Percentiles rank a stretch among this genome's conserved stretches.
Conservation (phyloP, 1,140 invertebrate species). For the Drosophila baimaii region DNA sequence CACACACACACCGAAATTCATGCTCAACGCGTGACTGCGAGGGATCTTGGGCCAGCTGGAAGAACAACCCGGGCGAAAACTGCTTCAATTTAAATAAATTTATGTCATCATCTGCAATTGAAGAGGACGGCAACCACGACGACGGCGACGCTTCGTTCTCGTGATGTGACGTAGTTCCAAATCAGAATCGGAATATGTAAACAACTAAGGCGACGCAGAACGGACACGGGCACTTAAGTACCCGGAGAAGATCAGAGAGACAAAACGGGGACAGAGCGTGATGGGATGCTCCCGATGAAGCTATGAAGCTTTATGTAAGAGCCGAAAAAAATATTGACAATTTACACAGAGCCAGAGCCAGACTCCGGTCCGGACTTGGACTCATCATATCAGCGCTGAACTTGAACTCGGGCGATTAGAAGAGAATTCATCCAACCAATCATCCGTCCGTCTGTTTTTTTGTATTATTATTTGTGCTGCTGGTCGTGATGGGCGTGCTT, state of each 20-base stretch:
- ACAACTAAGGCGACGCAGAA: conserved; percentile 30
- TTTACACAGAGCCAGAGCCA: conserved; percentile 39
- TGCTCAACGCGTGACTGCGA: conserved; percentile 51
- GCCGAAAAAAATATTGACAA: conserved; percentile 26
- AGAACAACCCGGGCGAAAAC: conserved; percentile 22
- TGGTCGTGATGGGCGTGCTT: conserved; percentile 29
- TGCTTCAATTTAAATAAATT: conserved; percentile 64
- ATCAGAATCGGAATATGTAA: conserved; percentile 57
- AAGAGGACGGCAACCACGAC: conserved; percentile 28
- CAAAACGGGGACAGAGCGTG: conserved; percentile 36
- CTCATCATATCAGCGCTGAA: conserved; percentile 41
- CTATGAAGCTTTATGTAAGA: conserved; percentile 35
- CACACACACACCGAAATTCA: conserved; percentile 25
- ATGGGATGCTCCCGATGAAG: neutral
- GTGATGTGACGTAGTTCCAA: conserved; percentile 53
- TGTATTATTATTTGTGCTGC: conserved; percentile 7
- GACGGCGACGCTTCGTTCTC: conserved; percentile 9
- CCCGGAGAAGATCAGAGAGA: conserved; percentile 26
- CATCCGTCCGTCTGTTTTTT: conserved; percentile 14
- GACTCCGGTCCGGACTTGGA: conserved; percentile 27
- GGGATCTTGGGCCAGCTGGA: conserved; percentile 31
- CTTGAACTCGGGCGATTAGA: conserved; percentile 42
- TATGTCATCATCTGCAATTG: conserved; percentile 65
- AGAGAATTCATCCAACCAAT: conserved; percentile 15
- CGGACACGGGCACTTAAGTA: conserved; percentile 56